Evolutionary conservation across 2,113 vertebrate genomes (phyloP).

Genomic region (Heterotilapia buettikoferi): DNA sequence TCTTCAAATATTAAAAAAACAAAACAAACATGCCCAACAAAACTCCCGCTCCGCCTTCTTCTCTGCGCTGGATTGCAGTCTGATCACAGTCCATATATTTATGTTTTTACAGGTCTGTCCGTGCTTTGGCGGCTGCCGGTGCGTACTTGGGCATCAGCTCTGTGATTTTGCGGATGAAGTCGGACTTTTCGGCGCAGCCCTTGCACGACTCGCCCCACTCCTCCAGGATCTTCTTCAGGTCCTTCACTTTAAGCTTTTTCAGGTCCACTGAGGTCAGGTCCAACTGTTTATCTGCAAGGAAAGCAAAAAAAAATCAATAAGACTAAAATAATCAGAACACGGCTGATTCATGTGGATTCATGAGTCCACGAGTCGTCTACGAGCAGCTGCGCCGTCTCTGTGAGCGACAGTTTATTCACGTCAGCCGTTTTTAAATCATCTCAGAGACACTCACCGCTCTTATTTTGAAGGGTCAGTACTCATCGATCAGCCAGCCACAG

Average conservation of each 20-base stretch:
- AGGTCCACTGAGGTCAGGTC: conserved; percentile 91
- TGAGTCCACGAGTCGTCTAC: not conserved
- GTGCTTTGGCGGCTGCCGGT: conserved; percentile 82
- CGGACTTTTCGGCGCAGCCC: conserved; percentile 92
- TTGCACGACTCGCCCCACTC: conserved; percentile 96
- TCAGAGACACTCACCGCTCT: not conserved
- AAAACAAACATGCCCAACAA: not conserved
- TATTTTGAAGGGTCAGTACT: not conserved
- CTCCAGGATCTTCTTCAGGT: conserved; percentile 95
- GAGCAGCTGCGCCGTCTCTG: not conserved
- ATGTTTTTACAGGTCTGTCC: conserved; percentile 84
- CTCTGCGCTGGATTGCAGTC: not conserved
- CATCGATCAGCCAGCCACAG: not conserved
- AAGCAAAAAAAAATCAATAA: not conserved
- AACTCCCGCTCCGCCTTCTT: not conserved
- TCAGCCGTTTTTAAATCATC: fast-evolving
- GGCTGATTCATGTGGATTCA: not conserved
- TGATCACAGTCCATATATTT: conserved; percentile 5
- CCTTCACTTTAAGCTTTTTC: conserved; percentile 93
- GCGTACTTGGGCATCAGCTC: conserved; percentile 97
- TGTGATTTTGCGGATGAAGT: conserved; percentile 94
- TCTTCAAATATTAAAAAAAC: not conserved
- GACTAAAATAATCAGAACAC: not conserved
- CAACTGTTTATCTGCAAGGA: conserved; percentile 85
- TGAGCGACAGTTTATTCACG: not conserved